These are phyloP conservation scores for Torymus auratus DNA, from an alignment of 2,888 invertebrate species.

Conservation along the genomic window DNA sequence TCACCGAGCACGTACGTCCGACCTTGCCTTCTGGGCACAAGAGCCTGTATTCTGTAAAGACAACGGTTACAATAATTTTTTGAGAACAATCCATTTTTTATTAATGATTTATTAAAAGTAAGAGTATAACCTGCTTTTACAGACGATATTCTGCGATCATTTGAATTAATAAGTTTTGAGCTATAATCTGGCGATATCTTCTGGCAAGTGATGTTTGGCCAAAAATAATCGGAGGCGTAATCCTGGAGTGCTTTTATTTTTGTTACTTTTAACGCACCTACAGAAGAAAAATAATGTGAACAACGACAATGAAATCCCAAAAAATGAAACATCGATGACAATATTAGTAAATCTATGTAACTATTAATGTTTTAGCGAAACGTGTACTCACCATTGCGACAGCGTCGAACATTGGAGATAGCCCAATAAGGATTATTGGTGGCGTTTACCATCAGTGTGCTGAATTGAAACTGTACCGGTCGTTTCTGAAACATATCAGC, in stretches of 20 bases:
- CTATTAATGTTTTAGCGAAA: too few species aligned
- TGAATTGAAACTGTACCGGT: slow-evolving; percentile 53
- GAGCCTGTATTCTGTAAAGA: slow-evolving; percentile 10
- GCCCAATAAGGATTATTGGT: slow-evolving; percentile 61
- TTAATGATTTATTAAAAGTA: neutral
- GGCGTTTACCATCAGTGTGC: slow-evolving; percentile 30
- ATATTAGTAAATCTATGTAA: too few species aligned
- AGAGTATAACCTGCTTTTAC: slow-evolving; percentile 19
- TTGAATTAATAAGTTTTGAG: slow-evolving; percentile 35
- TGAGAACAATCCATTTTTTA: neutral
- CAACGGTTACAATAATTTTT: neutral
- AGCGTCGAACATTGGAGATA: slow-evolving; percentile 59
- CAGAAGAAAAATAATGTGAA: too few species aligned
- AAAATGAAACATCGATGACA: too few species aligned
- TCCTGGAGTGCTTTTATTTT: slow-evolving; percentile 54
- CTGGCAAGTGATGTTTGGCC: slow-evolving; percentile 64
- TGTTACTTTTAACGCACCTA: slow-evolving; percentile 55
- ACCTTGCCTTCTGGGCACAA: slow-evolving; percentile 58
- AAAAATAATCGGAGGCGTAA: slow-evolving; percentile 27
- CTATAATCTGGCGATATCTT: slow-evolving; percentile 58
- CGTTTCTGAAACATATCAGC: neutral
- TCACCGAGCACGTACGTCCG: slow-evolving; percentile 60
- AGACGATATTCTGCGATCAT: neutral
- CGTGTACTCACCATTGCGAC: slow-evolving; percentile 48
- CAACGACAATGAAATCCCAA: too few species aligned